Evolutionary conservation across 2,888 invertebrate species (phyloP), one percentile per base, ranked within the genome.

Genomic region (Zygothrica quintamaculata): DNA sequence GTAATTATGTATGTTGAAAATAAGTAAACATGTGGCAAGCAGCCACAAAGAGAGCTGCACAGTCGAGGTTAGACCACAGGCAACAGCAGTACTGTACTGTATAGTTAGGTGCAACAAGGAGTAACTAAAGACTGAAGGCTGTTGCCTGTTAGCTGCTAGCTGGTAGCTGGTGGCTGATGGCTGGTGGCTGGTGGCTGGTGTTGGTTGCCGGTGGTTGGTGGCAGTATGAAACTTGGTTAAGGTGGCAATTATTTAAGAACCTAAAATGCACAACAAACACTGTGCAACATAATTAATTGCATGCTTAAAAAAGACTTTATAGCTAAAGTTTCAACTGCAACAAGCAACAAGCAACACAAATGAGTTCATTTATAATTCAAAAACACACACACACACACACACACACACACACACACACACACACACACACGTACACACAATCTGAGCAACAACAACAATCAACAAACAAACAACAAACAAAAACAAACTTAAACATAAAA

Each of bases 1-100:
- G 73, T 73, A 73, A 73, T 73, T 73, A 73, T 73, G 73, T 65
- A 36, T 72, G 68, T 46, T 59, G 59, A 46, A 64, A 64, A 61
- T 55, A 69, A 55, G 62, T 64, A 73, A 68, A 59, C 62, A 67
- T 71, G 71, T 71, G 71, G 72, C 71, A 55, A 55, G 61, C 51
- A 66, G 67, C 67, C 71, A 48, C 71, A 71, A 55, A 53, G 56
- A 53, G 56, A 59, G 67, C 56, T 46, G 53, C 55, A 55, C 26
- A 51, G 60, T 52, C 56, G 64, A 55, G 73, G 68, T 73, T 67
- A 73, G 72, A 71, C 72, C 71, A 52, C 72, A 47, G 60, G 31
- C 65, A 64, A 39, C 25, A 50, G 31, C 46, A 51, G 36, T 37
- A 46, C n/a, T n/a, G n/a, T n/a, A n/a, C n/a, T n/a, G 12, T 50